phyloP scores from a whole-genome alignment of 2,113 vertebrate species.

The Perognathus longimembris region DNA sequence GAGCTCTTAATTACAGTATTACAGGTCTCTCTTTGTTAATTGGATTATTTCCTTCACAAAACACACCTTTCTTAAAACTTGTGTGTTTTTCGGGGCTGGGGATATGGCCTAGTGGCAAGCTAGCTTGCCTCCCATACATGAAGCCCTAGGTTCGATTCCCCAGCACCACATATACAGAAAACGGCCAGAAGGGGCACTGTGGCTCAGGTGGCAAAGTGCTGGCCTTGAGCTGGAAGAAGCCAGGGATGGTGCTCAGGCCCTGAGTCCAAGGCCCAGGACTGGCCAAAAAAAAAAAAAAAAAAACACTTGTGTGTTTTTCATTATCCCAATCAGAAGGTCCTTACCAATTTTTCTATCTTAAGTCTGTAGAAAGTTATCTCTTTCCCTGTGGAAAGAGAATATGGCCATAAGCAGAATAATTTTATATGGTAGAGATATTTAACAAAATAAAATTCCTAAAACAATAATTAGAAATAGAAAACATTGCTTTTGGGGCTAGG shows the following conservation, averaged over 20 bases:
- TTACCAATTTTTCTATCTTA: slow-evolving; percentile 25
- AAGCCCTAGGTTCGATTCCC: too few relatives aligned
- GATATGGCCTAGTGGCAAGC: too few relatives aligned
- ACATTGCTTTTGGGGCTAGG: slow-evolving; percentile 21
- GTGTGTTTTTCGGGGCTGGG: too few relatives aligned
- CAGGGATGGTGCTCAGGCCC: too few relatives aligned
- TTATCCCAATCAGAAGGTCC: neutral
- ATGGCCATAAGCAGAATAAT: neutral
- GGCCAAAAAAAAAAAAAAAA: too few relatives aligned
- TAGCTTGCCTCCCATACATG: too few relatives aligned
- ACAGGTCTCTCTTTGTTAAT: neutral
- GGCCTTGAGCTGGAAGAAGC: too few relatives aligned
- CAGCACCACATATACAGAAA: too few relatives aligned
- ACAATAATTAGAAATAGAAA: slow-evolving; percentile 28
- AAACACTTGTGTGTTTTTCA: neutral
- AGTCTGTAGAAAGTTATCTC: slow-evolving; percentile 1
- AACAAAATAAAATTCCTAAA: slow-evolving; percentile 43
- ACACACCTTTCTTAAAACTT: slow-evolving; percentile 22
- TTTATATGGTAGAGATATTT: neutral
- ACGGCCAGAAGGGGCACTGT: too few relatives aligned
- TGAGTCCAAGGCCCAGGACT: too few relatives aligned
- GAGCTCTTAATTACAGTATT: neutral
- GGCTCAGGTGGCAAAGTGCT: too few relatives aligned
- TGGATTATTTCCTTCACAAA: slow-evolving; percentile 12
- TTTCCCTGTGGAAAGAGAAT: slow-evolving; percentile 17